Conservation (phyloP, 2,888 invertebrate genomes). For the Lithophane leautieri region DNA sequence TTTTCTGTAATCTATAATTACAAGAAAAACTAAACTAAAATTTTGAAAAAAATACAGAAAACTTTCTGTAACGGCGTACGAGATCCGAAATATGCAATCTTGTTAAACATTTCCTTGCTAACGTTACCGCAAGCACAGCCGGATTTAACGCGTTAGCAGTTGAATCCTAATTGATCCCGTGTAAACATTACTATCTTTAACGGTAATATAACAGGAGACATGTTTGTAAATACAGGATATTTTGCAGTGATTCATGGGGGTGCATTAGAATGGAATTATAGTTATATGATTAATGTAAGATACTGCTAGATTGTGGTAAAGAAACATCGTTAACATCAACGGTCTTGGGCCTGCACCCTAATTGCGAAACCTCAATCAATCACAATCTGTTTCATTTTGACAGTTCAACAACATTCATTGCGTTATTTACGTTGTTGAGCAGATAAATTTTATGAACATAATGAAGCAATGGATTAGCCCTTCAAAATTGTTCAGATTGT, state of each 20-base stretch:
- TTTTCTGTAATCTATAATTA: no score
- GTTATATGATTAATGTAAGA: neutral
- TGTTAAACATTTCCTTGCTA: constrained; percentile 31
- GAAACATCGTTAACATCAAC: neutral
- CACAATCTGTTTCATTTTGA: no score
- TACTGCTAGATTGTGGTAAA: neutral
- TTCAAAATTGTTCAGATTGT: no score
- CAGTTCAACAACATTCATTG: no score
- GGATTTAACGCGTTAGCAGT: constrained; percentile 75
- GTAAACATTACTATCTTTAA: constrained; percentile 71
- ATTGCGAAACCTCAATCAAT: no score
- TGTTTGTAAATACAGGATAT: constrained; percentile 49
- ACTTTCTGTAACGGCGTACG: no score
- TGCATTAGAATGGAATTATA: neutral
- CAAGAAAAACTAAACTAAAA: no score
- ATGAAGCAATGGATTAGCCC: no score
- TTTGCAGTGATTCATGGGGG: constrained; percentile 15
- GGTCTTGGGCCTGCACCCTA: neutral
- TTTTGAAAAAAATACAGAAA: no score
- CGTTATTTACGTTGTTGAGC: no score
- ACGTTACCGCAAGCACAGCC: constrained; percentile 52
- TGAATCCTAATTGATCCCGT: constrained; percentile 73
- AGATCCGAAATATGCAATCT: neutral
- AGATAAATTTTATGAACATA: no score
- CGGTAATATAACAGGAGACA: constrained; percentile 13